Base-by-base conservation (phyloP, 1,140 invertebrate species). In the Stegodyphus mimosarum region DNA sequence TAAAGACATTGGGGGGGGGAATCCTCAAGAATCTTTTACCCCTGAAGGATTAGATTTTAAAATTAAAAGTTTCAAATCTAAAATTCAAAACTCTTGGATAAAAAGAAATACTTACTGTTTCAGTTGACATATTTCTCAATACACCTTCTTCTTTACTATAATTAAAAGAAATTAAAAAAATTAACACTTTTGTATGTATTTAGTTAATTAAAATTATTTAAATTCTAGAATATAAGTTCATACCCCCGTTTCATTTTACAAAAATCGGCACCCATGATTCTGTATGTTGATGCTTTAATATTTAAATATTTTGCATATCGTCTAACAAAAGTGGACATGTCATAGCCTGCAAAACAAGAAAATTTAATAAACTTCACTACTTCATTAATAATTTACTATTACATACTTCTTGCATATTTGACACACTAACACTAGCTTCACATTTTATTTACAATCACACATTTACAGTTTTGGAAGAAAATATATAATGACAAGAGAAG, bases 161-260 rank as follows among this genome's bases (percentile, higher is more conserved):
- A 92, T 88, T 53, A 70, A 76, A 55, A 87, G 50, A 5, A 55
- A 33, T 55, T 71, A 77, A n/a, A 13, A 6, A 86, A 73, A 52
- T 49, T 51, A 79, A 33, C 33, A 1, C 33, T 33, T 33, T 33
- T 33, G 33, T 33, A 33, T 1, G 33, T 33, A 33, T 33, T 33
- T 33, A 33, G 33, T 33, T 33, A 33, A 33, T 1, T 33, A 33
- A 33, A 33, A 33, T 33, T 33, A 33, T 33, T 33, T 33, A 33
- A 33, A 33, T 33, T 33, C 1, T 33, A 33, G 33, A 33, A 33
- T 33, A 33, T 1, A 33, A 15, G 5, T n/a, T 92, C 94, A 93
- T 92, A 98, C 96, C 98, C 97, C 91, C 98, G 92, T 91, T 98
- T 99, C 66, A 99, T 96, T 95, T 99, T 99, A 92, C 98, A 99